Evolutionary conservation across 2,888 invertebrate species (phyloP), one percentile per base, ranked within the genome.

Genomic region (Bugula neritina): DNA sequence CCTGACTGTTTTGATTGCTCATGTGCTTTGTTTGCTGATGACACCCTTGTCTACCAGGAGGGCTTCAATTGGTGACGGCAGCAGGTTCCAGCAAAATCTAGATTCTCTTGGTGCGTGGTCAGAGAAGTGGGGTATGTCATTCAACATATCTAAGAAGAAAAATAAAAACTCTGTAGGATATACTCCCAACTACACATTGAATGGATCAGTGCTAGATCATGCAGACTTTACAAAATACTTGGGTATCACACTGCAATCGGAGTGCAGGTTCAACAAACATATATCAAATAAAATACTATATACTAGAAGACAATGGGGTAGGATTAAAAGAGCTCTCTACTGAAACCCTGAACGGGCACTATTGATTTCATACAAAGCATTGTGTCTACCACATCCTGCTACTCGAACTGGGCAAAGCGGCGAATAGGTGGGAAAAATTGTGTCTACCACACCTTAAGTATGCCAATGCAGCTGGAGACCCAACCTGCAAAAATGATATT

Each of bases 21-120:
- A n/a, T 58, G 70, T 0, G 13, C 73, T 13, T 71, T 75, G 1
- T 75, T 75, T 72, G 75, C 76, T 3, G 75, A 76, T 71, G 75
- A 75, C 71, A 72, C 72, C 35, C 55, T 75, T 21, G 27, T 74
- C 13, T 75, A 75, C 54, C 54, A 72, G 17, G 54, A n/a, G 17
- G 21, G 10, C 10, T n/a, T 23, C 13, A 5, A 25, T 5, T 57
- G 25, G 25, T 57, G 74, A 74, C 55, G 55, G 72, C 10, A 17
- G 54, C 13, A 5, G 5, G 3, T 57, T 57, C 23, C 57, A 57
- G 25, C 5, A 57, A 13, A 57, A 57, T 25, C 10, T 57, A 21
- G 25, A 57, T 25, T 5, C 57, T n/a, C 13, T 57, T 5, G 57
- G 23, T 17, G 5, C 5, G 10, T 57, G 57, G 57, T 13, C 57